A percentile compares a stretch with the other conserved stretches of the same genome.
These are phyloP conservation scores for Phalloptychus januarius DNA, from an alignment of 2,797 vertebrate species.

Conservation along the genomic window DNA sequence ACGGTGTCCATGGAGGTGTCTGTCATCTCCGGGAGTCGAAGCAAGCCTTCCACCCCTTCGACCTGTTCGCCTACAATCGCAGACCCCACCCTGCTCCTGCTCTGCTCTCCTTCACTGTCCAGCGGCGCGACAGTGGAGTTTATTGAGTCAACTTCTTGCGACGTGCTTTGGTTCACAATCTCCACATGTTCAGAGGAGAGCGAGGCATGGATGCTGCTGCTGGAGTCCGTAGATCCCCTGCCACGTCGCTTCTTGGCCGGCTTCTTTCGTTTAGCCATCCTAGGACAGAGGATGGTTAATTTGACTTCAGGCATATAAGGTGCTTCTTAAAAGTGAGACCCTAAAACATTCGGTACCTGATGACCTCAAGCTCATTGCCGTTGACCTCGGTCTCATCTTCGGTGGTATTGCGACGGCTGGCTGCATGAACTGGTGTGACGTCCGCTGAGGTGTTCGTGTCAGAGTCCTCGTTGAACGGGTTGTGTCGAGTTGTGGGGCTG, in stretches of 20 bases:
- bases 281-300: slow-evolving; percentile 56
- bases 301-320: background rate
- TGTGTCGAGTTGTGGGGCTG: slow-evolving; percentile 90
- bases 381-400: slow-evolving; percentile 77
- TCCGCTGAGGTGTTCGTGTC: slow-evolving; percentile 86
- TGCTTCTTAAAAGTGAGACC: background rate
- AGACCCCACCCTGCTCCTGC: slow-evolving; percentile 59
- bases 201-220: slow-evolving; percentile 63
- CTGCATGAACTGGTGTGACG: slow-evolving; percentile 86
- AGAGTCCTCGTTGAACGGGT: slow-evolving; percentile 91
- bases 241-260: slow-evolving; percentile 86
- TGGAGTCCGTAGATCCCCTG: slow-evolving; percentile 81
- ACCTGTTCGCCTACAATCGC: slow-evolving; percentile 47
- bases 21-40: slow-evolving; percentile 89
- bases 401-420: slow-evolving; percentile 58
- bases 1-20: slow-evolving; percentile 92
- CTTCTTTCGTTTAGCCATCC: slow-evolving; percentile 91
- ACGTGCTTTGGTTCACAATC: slow-evolving; percentile 35
- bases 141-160: slow-evolving; percentile 46
- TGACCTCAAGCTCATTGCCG: slow-evolving; percentile 90
- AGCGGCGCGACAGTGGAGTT: slow-evolving; percentile 41
- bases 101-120: slow-evolving; percentile 45
- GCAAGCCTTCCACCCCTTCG: slow-evolving; percentile 72
- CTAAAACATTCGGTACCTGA: slow-evolving; percentile 81
- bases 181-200: slow-evolving; percentile 71